Conservation (phyloP, 64 coral and sea anemone genomes). For the Pocillopora verrucosa region DNA sequence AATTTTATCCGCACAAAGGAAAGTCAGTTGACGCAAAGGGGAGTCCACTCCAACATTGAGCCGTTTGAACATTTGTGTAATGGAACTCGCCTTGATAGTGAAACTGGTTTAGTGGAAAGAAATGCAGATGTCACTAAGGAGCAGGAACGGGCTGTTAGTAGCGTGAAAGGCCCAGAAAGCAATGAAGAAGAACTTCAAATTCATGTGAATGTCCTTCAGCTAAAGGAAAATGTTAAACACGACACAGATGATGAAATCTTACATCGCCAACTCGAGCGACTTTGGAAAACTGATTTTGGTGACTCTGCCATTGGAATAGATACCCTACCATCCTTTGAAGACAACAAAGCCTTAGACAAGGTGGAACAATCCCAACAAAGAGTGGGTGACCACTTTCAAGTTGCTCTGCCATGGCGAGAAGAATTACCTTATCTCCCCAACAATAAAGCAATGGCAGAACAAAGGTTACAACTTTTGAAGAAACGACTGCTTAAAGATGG, state of each 20-base stretch:
- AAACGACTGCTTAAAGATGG: conserved; percentile 22
- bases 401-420: conserved; percentile 34
- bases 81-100: neutral
- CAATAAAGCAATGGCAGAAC: conserved; percentile 8
- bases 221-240: neutral
- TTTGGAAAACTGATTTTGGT: conserved; percentile 48
- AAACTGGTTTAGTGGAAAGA: neutral
- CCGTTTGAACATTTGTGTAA: too few species aligned
- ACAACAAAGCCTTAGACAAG: neutral
- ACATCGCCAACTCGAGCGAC: conserved; percentile 5
- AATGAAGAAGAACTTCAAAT: neutral
- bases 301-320: neutral
- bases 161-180: neutral
- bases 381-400: conserved; percentile 39
- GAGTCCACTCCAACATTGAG: neutral
- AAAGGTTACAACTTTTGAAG: conserved; percentile 23
- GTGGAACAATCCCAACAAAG: conserved; percentile 14
- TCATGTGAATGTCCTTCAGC: too few species aligned
- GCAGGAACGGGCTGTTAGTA: neutral
- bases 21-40: neutral
- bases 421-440: neutral
- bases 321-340: neutral
- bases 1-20: neutral
- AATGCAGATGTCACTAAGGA: neutral
- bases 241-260: neutral